phyloP scores from a whole-genome alignment of 2,113 vertebrate species.

The Coturnix japonica region DNA sequence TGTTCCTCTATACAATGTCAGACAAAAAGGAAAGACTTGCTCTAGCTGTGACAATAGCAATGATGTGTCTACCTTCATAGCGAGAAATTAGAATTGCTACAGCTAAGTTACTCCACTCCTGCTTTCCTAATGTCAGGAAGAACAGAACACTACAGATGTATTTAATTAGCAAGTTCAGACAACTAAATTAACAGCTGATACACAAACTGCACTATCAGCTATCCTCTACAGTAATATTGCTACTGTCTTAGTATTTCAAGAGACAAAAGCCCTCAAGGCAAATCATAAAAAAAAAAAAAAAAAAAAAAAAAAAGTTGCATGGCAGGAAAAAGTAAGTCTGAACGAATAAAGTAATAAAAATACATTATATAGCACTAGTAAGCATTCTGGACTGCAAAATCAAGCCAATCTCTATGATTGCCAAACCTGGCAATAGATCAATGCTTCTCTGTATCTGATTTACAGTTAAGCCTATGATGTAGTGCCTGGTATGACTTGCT shows the following conservation, averaged over 20 bases:
- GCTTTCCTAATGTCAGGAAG: neutral
- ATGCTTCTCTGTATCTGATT: neutral
- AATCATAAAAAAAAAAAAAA: neutral
- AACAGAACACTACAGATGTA: neutral
- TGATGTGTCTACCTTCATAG: accelerated
- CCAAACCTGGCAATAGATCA: neutral
- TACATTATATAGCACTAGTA: neutral
- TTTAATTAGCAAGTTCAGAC: slow-evolving; percentile 24
- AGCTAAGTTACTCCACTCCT: neutral
- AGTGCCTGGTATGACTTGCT: neutral
- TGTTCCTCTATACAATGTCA: neutral
- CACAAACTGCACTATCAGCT: neutral
- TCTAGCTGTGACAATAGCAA: neutral
- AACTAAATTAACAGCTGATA: neutral
- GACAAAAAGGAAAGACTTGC: neutral
- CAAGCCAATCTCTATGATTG: neutral
- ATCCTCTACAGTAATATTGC: neutral
- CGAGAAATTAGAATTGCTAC: neutral
- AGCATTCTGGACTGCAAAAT: neutral
- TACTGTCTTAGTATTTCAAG: neutral
- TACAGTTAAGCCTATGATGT: neutral
- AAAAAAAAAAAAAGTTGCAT: neutral
- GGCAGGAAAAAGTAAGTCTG: neutral
- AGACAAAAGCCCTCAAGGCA: neutral
- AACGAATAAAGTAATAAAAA: neutral